Evolutionary conservation across 2,113 vertebrate genomes (phyloP).

Genomic region (Stigmatopora argus): DNA sequence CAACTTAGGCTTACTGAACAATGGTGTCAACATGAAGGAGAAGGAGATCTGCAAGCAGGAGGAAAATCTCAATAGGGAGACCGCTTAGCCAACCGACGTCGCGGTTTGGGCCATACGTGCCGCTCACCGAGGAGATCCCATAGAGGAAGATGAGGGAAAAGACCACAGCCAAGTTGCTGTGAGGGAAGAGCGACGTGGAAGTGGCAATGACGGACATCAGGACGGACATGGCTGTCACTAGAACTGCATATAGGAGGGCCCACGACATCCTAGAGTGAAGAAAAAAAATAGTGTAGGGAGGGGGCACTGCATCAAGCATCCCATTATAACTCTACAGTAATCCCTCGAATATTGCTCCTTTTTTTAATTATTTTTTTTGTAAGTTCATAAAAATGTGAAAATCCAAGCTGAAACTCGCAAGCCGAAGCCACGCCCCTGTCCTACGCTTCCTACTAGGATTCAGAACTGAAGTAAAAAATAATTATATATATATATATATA

Average conservation of each 20-base stretch:
- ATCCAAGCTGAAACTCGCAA: no score
- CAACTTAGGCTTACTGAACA: constrained; percentile 94
- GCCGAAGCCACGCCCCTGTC: no score
- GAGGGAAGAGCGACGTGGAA: constrained; percentile 84
- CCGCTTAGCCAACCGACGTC: neutral
- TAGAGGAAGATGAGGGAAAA: constrained; percentile 94
- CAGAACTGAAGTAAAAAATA: no score
- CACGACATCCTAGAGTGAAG: constrained; percentile 83
- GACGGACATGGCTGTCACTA: constrained; percentile 90
- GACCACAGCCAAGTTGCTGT: constrained; percentile 85
- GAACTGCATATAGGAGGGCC: constrained; percentile 87
- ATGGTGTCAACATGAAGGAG: constrained; percentile 91
- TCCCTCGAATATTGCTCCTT: no score
- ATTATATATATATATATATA: no score
- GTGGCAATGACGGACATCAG: constrained; percentile 92
- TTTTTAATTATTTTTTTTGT: no score
- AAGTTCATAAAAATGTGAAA: no score
- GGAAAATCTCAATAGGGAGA: neutral
- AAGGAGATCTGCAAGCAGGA: constrained; percentile 81
- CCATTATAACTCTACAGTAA: no score
- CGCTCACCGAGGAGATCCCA: constrained; percentile 90
- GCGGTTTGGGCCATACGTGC: neutral
- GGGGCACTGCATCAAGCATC: no score
- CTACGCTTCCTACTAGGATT: no score
- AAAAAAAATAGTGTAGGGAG: no score